Conservation (phyloP, 2,113 vertebrate species). For the cattle (Bos taurus) region DNA sequence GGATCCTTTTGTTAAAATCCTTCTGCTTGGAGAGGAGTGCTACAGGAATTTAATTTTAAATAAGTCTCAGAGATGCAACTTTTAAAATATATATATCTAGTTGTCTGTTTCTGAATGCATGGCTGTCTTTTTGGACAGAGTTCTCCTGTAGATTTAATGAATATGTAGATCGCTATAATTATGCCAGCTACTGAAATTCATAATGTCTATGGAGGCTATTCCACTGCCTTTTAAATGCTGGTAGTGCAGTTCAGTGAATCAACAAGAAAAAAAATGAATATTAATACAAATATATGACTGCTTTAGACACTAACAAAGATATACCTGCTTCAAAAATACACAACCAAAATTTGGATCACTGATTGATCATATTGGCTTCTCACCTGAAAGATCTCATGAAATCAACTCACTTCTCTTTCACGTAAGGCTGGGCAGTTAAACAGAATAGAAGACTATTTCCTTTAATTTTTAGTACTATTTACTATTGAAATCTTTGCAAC, state of each 20-base stretch:
- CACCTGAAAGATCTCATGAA: constrained; percentile 76
- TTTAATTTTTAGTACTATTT: constrained; percentile 82
- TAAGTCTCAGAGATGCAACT: constrained; percentile 77
- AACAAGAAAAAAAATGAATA: constrained; percentile 85
- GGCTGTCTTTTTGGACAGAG: constrained; percentile 87
- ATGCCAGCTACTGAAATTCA: constrained; percentile 88
- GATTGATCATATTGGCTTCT: constrained; percentile 74
- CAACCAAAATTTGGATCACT: constrained; percentile 68
- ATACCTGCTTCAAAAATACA: constrained; percentile 78
- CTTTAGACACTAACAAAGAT: constrained; percentile 80
- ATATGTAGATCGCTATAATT: constrained; percentile 91
- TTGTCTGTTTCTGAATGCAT: constrained; percentile 82
- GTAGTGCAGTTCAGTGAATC: constrained; percentile 84
- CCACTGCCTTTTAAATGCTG: constrained; percentile 84
- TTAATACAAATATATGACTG: constrained; percentile 80
- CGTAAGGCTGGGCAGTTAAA: constrained; percentile 80
- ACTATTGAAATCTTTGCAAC: constrained; percentile 79
- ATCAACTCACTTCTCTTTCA: constrained; percentile 80
- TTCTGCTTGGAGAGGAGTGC: constrained; percentile 65
- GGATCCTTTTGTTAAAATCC: constrained; percentile 71
- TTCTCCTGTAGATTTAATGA: constrained; percentile 88
- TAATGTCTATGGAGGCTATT: constrained; percentile 87
- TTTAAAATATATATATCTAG: constrained; percentile 82
- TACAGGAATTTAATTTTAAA: constrained; percentile 73
- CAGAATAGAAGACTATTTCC: constrained; percentile 80